Conservation (phyloP, 92 coral and sea anemone genomes). For the Parazoanthus atlanticus region DNA sequence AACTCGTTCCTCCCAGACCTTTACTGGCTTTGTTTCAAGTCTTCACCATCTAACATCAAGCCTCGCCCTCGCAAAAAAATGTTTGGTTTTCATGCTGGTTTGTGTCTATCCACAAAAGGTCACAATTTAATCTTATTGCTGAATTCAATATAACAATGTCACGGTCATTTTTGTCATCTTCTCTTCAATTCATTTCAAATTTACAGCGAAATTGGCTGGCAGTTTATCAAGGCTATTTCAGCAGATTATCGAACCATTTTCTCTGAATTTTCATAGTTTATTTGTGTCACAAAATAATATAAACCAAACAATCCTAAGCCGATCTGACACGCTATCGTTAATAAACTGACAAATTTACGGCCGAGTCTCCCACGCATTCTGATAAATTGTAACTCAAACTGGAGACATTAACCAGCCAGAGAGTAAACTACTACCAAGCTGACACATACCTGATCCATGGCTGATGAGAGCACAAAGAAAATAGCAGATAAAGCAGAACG, state of each 20-base stretch:
- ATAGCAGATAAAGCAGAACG: background rate
- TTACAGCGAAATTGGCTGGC: background rate
- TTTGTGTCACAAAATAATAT: background rate
- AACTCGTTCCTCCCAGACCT: too few species aligned
- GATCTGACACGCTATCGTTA: background rate
- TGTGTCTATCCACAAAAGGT: slow-evolving; percentile 14
- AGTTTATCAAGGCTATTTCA: background rate
- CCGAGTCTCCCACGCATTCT: background rate
- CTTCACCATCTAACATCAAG: background rate
- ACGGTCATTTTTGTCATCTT: background rate
- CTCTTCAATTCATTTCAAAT: background rate
- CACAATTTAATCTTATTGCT: background rate
- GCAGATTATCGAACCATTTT: background rate
- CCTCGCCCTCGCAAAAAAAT: background rate
- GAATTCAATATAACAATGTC: background rate
- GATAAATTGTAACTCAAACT: background rate
- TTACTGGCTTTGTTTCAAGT: background rate
- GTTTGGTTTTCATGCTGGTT: background rate
- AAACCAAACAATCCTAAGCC: background rate
- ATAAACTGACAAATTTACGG: too few species aligned
- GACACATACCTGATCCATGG: background rate
- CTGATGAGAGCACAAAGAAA: background rate
- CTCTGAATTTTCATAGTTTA: background rate
- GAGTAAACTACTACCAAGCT: background rate
- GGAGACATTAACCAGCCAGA: background rate